Evolutionary conservation across 2,797 vertebrate species (phyloP), one percentile per base, ranked within the genome.

Genomic region (Petrocephalus sullivani): DNA sequence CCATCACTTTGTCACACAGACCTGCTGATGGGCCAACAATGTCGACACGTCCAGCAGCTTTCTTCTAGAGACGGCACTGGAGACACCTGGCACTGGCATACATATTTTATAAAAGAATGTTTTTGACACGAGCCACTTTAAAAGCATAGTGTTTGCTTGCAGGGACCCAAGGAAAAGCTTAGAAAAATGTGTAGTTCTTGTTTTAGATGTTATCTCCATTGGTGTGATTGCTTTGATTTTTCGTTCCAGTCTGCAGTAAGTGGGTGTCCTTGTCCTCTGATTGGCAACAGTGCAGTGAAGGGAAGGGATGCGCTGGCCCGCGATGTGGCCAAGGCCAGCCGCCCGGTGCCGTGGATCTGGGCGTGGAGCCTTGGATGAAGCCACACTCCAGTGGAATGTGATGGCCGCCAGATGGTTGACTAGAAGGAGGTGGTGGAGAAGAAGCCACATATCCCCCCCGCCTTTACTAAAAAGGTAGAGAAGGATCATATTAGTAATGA

Each of bases 381-480:
- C 61, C 28, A 16, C 60, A n/a, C 54, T 57, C 93, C 90, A 75
- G 89, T 92, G 93, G 92, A 92, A 92, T 87, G 91, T 23, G 89
- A 89, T 28, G 93, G 94, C 94, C 94, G 94, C 94, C 93, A 90
- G 90, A 89, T 94, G 92, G 91, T 93, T 93, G 92, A 92, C 67
- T 91, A 91, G 71, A 85, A 89, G 57, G 56, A 81, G 86, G 87
- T 49, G 57, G 64, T 81, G 64, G 91, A 91, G 90, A 90, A 92
- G 90, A 91, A 90, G 88, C 90, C 87, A 89, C 85, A 54, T 83
- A 78, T 89, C 88, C 2, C 78, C 86, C 71, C 67, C 90, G 10
- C 87, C 91, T 91, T 96, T 94, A 96, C 95, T 96, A 92, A 23
- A 88, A 85, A 83, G 87, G 1, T 78, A 33, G 9, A 90, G 56